phyloP scores from a whole-genome alignment of 1,140 invertebrate species.

The Temnothorax nylanderi region DNA sequence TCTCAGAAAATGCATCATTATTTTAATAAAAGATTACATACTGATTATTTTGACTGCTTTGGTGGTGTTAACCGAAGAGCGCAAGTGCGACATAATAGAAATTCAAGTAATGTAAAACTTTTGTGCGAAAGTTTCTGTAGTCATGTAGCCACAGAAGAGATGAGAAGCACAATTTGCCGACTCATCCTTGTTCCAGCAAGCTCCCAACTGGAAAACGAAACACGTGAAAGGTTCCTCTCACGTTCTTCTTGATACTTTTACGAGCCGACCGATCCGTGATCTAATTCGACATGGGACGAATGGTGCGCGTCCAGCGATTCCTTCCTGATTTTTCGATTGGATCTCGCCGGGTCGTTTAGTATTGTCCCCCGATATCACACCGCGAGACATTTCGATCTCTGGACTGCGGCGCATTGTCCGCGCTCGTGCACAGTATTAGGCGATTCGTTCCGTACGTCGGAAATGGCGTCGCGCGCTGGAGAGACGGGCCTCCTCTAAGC shows the following conservation, averaged over 20 bases:
- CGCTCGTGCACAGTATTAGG: slow-evolving; percentile 56
- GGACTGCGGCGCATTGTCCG: slow-evolving; percentile 52
- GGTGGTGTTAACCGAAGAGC: not conserved
- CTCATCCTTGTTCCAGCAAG: slow-evolving; percentile 24
- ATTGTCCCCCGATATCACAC: slow-evolving; percentile 55
- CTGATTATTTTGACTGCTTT: not conserved
- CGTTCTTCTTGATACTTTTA: slow-evolving; percentile 50
- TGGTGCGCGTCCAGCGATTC: slow-evolving; percentile 32
- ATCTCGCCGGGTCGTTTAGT: slow-evolving; percentile 39
- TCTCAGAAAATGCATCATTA: no score
- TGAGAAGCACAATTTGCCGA: slow-evolving; percentile 31
- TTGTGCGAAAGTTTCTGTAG: slow-evolving; percentile 11
- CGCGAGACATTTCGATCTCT: slow-evolving; percentile 46
- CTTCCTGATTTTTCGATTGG: slow-evolving; percentile 47
- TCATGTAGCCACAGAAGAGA: not conserved
- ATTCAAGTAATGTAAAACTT: slow-evolving; percentile 3
- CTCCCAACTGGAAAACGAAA: slow-evolving; percentile 44
- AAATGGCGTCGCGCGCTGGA: slow-evolving; percentile 51
- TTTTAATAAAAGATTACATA: not conserved
- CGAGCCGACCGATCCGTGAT: slow-evolving; percentile 51
- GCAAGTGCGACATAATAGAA: not conserved
- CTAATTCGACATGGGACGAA: slow-evolving; percentile 53
- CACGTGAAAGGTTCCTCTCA: slow-evolving; percentile 30
- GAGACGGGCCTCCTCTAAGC: slow-evolving; percentile 24
- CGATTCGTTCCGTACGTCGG: slow-evolving; percentile 70